Evolutionary conservation across 2,113 vertebrate genomes (phyloP).

Genomic region (Hucho hucho): DNA sequence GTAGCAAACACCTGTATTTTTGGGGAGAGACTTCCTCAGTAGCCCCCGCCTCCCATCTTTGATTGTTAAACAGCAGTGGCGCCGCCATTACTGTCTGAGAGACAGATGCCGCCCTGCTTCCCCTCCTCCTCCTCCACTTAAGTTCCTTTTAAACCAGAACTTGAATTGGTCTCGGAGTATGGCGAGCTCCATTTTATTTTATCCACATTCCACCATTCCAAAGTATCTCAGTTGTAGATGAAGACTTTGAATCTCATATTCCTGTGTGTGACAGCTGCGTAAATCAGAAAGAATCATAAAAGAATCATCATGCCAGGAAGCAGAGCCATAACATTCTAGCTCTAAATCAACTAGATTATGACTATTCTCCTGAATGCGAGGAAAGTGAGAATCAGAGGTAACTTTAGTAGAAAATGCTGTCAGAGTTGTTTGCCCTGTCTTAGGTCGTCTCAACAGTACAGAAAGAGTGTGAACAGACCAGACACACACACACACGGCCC

Average conservation of each 20-base stretch:
- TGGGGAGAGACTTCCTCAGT: conserved; percentile 71
- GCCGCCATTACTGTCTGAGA: conserved; percentile 74
- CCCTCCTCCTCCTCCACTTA: conserved; percentile 42
- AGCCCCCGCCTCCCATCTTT: conserved; percentile 76
- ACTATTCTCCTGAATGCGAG: conserved; percentile 17
- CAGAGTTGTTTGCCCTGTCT: not conserved
- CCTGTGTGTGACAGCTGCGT: not conserved
- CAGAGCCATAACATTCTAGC: conserved; percentile 1
- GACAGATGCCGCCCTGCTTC: conserved; percentile 69
- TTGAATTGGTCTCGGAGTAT: conserved; percentile 62
- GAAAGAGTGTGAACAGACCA: conserved; percentile 29
- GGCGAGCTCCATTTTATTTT: conserved; percentile 51
- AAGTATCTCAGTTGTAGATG: conserved; percentile 1
- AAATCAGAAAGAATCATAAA: conserved; percentile 20
- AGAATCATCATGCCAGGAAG: conserved; percentile 28
- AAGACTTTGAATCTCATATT: not conserved
- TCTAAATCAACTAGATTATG: conserved; percentile 20
- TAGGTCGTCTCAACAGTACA: not conserved
- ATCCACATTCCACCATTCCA: conserved; percentile 44
- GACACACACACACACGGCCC: conserved; percentile 39
- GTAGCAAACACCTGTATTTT: conserved; percentile 77
- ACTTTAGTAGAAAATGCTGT: not conserved
- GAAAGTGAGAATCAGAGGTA: not conserved
- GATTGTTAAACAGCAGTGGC: conserved; percentile 77
- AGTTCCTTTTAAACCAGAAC: conserved; percentile 62